These are phyloP conservation scores for Wasmannia auropunctata DNA, from an alignment of 1,140 invertebrate genomes.

Conservation along the genomic window DNA sequence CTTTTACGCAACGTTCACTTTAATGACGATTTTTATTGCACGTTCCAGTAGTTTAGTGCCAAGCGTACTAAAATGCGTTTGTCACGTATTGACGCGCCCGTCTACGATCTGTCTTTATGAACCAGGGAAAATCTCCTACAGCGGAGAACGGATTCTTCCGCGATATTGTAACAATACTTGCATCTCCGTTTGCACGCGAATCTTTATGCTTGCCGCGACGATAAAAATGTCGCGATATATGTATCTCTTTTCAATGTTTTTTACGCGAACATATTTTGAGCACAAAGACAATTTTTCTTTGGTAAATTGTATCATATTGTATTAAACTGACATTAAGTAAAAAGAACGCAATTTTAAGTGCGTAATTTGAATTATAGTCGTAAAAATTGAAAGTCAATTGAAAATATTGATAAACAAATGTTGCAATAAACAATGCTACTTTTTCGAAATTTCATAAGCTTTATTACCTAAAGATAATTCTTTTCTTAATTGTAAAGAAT, in stretches of 20 bases:
- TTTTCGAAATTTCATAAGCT: background rate
- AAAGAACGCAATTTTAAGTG: background rate
- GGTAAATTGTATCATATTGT: background rate
- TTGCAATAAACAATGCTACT: background rate
- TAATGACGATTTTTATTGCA: constrained; percentile 60
- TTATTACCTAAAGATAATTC: background rate
- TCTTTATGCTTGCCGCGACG: background rate
- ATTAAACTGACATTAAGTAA: background rate
- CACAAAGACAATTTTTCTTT: background rate
- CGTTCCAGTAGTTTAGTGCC: constrained; percentile 39
- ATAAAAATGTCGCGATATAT: constrained; percentile 2
- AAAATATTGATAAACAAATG: background rate
- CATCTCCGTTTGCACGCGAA: background rate
- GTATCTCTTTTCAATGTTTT: constrained; percentile 1
- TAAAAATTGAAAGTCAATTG: background rate
- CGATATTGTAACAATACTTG: background rate
- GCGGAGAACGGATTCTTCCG: background rate
- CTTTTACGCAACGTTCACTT: constrained; percentile 58
- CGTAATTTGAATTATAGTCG: background rate
- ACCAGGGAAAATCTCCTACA: background rate
- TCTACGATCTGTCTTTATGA: background rate
- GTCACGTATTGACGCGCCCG: constrained; percentile 48
- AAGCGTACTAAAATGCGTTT: constrained; percentile 54
- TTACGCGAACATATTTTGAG: background rate
- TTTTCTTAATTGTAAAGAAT: background rate